Percentiles rank a stretch among this genome's conserved stretches.
Evolutionary conservation across 1,140 invertebrate species (phyloP).

Genomic region (Tribolium castaneum): DNA sequence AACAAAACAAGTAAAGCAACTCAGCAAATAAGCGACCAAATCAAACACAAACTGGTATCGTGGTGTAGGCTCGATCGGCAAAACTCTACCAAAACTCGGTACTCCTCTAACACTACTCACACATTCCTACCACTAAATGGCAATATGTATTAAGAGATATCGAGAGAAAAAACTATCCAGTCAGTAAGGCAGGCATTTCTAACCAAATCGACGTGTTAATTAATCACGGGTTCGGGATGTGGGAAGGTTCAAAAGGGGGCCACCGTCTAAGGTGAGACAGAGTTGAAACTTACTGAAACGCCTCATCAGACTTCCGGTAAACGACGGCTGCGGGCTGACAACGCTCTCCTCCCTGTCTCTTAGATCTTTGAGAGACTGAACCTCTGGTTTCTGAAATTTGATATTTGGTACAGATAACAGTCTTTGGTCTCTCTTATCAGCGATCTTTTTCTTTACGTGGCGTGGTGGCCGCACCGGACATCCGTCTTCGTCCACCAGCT

Average conservation of each 20-base stretch:
- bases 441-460: constrained; percentile 65
- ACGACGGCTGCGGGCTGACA: constrained; percentile 66
- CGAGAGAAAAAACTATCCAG: constrained; percentile 41
- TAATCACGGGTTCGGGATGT: not conserved
- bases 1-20: constrained; percentile 56
- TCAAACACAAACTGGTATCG: constrained; percentile 48
- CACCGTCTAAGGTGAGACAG: constrained; percentile 42
- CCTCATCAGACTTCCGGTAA: constrained; percentile 80
- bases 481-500: constrained; percentile 71
- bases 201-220: constrained; percentile 26
- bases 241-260: constrained; percentile 7
- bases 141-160: constrained; percentile 31
- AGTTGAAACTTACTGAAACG: constrained; percentile 86
- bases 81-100: constrained; percentile 2
- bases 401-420: constrained; percentile 82
- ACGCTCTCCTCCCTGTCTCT: constrained; percentile 63
- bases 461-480: constrained; percentile 72
- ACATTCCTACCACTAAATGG: constrained; percentile 46
- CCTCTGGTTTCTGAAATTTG: constrained; percentile 68
- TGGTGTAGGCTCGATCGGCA: constrained; percentile 43
- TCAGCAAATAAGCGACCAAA: constrained; percentile 55
- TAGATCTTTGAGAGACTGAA: constrained; percentile 60
- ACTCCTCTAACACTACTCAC: constrained; percentile 35
- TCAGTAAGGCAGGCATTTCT: constrained; percentile 46
- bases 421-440: constrained; percentile 73